A percentile compares a stretch with the other conserved stretches of the same genome.
Evolutionary conservation across 2,113 vertebrate genomes (phyloP).

Genomic region (Maccullochella peelii): DNA sequence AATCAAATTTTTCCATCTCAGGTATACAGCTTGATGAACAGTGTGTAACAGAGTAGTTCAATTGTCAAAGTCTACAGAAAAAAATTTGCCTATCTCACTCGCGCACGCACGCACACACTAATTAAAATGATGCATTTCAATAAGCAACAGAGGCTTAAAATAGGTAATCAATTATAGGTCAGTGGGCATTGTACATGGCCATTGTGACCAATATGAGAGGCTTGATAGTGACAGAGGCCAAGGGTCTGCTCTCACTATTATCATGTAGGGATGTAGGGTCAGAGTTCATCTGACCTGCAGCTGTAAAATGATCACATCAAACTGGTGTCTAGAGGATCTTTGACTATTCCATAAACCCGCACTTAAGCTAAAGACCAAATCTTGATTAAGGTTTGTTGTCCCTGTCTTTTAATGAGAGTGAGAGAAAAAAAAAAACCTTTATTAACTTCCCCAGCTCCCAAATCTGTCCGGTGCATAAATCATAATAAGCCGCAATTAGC

Average conservation of each 20-base stretch:
- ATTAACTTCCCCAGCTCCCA: slow-evolving; percentile 48
- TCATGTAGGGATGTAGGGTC: slow-evolving; percentile 64
- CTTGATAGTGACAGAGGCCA: slow-evolving; percentile 68
- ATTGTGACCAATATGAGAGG: slow-evolving; percentile 59
- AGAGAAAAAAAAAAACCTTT: slow-evolving; percentile 9
- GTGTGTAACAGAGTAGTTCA: background rate
- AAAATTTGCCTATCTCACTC: no score
- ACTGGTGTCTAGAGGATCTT: slow-evolving; percentile 71
- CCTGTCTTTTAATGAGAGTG: slow-evolving; percentile 53
- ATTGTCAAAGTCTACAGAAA: background rate
- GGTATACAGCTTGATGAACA: background rate
- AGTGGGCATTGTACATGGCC: slow-evolving; percentile 45
- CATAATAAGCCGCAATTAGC: slow-evolving; percentile 60
- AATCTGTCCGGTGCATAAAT: slow-evolving; percentile 63
- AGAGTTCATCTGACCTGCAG: slow-evolving; percentile 74
- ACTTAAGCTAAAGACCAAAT: slow-evolving; percentile 71
- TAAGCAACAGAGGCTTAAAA: slow-evolving; percentile 14
- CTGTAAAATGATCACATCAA: slow-evolving; percentile 74
- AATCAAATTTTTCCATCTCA: background rate
- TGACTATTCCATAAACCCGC: slow-evolving; percentile 67
- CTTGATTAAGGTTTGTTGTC: slow-evolving; percentile 61
- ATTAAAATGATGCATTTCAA: slow-evolving; percentile 10
- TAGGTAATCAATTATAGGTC: slow-evolving; percentile 37
- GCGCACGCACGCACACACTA: background rate
- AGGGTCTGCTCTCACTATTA: slow-evolving; percentile 69